A percentile compares a stretch with the other conserved stretches of the same genome.
phyloP scores from a whole-genome alignment of 2,888 invertebrate genomes.

The Yponomeuta sedellus region DNA sequence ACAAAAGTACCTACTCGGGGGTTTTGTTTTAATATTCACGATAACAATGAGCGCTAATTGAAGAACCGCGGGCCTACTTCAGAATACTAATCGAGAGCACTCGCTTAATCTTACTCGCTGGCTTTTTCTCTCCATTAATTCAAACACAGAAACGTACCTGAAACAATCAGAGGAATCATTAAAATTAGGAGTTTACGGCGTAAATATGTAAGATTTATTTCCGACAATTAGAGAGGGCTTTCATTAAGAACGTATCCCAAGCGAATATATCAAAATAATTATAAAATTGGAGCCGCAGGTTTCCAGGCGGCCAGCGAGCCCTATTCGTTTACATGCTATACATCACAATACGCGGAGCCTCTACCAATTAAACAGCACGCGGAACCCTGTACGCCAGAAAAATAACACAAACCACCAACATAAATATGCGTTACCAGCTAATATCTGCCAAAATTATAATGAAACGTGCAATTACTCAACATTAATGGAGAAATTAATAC shows the following conservation, averaged over 20 bases:
- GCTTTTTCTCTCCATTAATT: conserved; percentile 8
- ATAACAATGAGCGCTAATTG: not conserved
- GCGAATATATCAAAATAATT: conserved; percentile 44
- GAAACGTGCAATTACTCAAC: conserved; percentile 63
- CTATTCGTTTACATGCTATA: conserved; percentile 59
- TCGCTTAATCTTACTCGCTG: conserved; percentile 1
- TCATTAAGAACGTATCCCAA: conserved; percentile 31
- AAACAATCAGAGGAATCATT: conserved; percentile 32
- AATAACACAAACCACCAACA: conserved; percentile 46
- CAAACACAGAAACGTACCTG: conserved; percentile 46
- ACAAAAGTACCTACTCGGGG: not conserved
- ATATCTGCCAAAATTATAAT: conserved; percentile 63
- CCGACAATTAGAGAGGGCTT: conserved; percentile 32
- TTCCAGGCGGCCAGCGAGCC: conserved; percentile 20
- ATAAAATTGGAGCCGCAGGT: conserved; percentile 32
- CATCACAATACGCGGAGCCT: conserved; percentile 56
- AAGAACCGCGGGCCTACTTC: not conserved
- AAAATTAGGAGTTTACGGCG: conserved; percentile 16
- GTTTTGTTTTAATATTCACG: conserved; percentile 10
- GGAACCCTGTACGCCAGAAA: conserved; percentile 48
- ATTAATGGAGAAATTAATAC: conserved; percentile 75
- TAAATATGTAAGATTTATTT: conserved; percentile 23
- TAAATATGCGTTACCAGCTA: conserved; percentile 67
- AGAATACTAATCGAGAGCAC: conserved; percentile 1
- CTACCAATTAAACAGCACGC: conserved; percentile 56